Base-by-base conservation (phyloP, 1,140 invertebrate genomes). In the Charaxes varanes region DNA sequence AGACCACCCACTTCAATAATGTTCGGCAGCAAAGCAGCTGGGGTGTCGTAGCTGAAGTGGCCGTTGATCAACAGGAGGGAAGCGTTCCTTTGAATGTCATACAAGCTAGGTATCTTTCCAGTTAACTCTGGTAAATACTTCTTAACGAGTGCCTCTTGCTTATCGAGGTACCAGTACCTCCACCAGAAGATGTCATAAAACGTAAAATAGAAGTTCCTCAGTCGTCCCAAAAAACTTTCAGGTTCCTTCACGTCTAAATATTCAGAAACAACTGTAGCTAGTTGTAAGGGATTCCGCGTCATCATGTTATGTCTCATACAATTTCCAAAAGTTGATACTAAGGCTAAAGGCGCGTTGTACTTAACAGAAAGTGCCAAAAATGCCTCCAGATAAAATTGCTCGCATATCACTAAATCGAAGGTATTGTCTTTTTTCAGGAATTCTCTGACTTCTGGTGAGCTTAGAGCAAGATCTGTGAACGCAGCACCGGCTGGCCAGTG, bases 1-100 rank as follows among this genome's bases (percentile, higher is more conserved):
- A 88, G 53, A 18, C 87, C 88, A 14, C 87, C 88, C 27, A 90
- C 76, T 60, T 88, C 84, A 15, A 87, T 68, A 16, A 88, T 67
- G 54, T 84, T 84, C 2, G 86, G 85, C 4, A 85, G 45, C 10
- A 70, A 71, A 1, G 86, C 81, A 8, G 62, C 50, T 5, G 78
- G 62, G 13, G 56, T 41, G 34, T 71, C 65, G 22, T 83, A 65
- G 47, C 63, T 68, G 38, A 79, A 82, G 42, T 87, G 84, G 8
- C 54, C 51, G 37, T 86, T 87, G 0, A 83, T 48, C 7, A 87
- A 53, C n/a, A 85, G 40, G 4, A 88, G 19, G 0, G 86, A 84
- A 14, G 81, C 76, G 58, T 87, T 83, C 14, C 46, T 69, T 27
- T 85, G 65, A 41, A 88, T 44, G 2, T 82, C 67, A 40, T 62